Base-by-base conservation (phyloP, 64 coral and sea anemone genomes). In the Stylophora pistillata region DNA sequence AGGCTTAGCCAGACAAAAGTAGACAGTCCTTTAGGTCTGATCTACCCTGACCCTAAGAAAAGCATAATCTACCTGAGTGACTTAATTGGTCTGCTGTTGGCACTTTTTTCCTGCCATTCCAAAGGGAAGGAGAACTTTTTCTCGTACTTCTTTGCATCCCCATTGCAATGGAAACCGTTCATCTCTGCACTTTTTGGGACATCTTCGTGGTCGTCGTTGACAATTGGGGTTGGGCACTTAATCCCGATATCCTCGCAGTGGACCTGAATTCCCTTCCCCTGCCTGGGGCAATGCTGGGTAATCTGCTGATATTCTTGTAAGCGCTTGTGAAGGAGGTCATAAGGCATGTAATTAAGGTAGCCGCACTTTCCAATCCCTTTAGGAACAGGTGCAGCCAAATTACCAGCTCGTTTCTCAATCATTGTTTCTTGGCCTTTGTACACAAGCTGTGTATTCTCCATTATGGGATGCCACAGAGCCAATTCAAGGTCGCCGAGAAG, bases 381-480 rank as follows among this genome's bases (percentile, higher is more conserved):
- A 7, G 93, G 93, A 54, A 95, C 73, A 31, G 93, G 88, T 15
- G 93, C 93, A 41, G 52, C 88, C 12, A 95, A 61, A 53, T 95
- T 95, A 9, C 93, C 93, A n/a, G 88, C 93, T 13, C 93, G 79
- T 32, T 95, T 95, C 18, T 87, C 66, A 1, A 90, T 73, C 56
- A 91, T 78, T 57, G 64, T 95, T 16, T 70, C 71, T 18, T 86
- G 82, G 2, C 82, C 76, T 23, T 47, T 80, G 65, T 30, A 89
- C 25, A 95, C 30, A 7, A 34, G 78, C 54, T 79, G 17, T 17
- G 54, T 72, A 15, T 95, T 76, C 5, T 87, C 66, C 93, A 95
- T 94, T 73, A 94, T 87, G 14, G 88, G 88, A 53, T 95, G 93
- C 93, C 93, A 95, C 41, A 95, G 53, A n/a, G 93, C 86, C 63